Conservation (phyloP, 2,113 vertebrate species). For the Tauraco erythrolophus region DNA sequence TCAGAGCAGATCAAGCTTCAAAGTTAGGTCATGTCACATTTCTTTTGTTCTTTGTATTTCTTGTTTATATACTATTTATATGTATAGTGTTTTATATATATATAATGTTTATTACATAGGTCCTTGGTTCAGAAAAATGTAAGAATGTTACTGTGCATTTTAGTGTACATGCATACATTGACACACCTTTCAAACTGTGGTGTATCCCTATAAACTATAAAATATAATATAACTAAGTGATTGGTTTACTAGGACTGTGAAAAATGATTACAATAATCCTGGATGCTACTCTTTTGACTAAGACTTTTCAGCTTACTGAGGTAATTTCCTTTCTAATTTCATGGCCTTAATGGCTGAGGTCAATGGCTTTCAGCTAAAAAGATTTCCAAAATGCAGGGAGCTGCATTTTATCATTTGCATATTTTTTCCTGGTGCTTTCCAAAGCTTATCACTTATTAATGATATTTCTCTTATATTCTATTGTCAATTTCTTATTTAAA, state of each 20-base stretch:
- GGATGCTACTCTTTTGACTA: background rate
- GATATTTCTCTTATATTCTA: background rate
- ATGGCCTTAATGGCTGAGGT: background rate
- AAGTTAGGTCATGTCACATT: background rate
- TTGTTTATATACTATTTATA: background rate
- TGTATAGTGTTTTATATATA: background rate
- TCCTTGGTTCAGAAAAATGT: background rate
- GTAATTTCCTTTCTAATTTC: background rate
- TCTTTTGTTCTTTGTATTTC: background rate
- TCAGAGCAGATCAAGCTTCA: background rate
- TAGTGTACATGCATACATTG: background rate
- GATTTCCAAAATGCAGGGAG: background rate
- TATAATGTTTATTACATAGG: background rate
- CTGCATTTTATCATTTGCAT: background rate
- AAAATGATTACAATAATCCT: background rate
- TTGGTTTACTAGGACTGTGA: background rate
- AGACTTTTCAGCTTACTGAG: background rate
- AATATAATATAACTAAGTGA: background rate
- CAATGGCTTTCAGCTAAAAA: background rate
- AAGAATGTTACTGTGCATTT: background rate
- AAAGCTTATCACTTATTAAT: background rate
- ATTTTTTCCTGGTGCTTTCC: background rate
- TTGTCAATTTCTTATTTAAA: background rate
- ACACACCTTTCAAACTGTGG: background rate
- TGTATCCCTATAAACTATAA: background rate